Base-by-base conservation (phyloP, 2,888 invertebrate genomes). In the Drosophila leonis region DNA sequence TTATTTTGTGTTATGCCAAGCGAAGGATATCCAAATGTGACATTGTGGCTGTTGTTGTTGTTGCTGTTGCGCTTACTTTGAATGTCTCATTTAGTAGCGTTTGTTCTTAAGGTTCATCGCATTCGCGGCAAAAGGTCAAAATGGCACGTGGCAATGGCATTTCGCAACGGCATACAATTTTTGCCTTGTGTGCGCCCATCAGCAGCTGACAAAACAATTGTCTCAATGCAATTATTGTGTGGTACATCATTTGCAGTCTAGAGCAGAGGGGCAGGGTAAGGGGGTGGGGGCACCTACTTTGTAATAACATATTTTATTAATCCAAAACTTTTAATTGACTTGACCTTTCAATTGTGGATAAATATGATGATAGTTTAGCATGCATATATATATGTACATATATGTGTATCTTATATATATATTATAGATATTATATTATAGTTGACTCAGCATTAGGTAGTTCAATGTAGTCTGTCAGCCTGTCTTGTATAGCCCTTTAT, bases 31-130 rank as follows among this genome's bases (percentile, higher is more conserved):
- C 52, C 41, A 82, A 76, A 79, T 74, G 80, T 82, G 82, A 84
- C 87, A 87, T 75, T 79, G 60, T 64, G 65, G 65, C 42, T 55
- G 54, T 41, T 35, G 49, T 12, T 18, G 48, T 20, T 65, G 57
- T 66, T 75, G 65, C 37, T 52, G 68, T 60, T 55, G 61, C 63
- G 67, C 44, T 42, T 64, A 69, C 72, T 66, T 78, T 70, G 61
- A 80, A 85, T 88, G 83, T 84, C 83, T 88, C 78, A 78, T 84
- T 85, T 85, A 67, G 66, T 69, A 77, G 77, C 77, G 52, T 69
- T 72, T 71, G 73, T 75, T 61, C 80, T 78, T 80, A 80, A 85
- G 77, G 87, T 83, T 83, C 86, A 82, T 85, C 83, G 83, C 73
- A 66, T 80, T 78, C 46, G 48, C 65, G 35, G 52, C 69, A 42